A percentile compares a stretch with the other conserved stretches of the same genome.
Evolutionary conservation across 64 coral and sea anemone genomes (phyloP).

Genomic region (Porites lutea): DNA sequence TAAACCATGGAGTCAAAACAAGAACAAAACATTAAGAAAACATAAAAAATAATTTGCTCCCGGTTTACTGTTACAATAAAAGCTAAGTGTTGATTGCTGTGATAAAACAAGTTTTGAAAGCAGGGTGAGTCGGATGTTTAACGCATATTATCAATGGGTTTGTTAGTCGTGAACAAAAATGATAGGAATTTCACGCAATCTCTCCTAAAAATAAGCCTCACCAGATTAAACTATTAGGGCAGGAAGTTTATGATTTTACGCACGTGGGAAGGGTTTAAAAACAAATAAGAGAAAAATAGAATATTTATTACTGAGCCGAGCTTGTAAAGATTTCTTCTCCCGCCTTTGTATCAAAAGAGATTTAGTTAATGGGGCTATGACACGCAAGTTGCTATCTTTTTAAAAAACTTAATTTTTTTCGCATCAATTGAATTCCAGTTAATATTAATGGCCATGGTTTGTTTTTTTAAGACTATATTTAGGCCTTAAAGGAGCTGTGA

Average conservation of each 20-base stretch:
- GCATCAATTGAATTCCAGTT: too few relatives aligned
- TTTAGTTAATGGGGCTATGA: too few relatives aligned
- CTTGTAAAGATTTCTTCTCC: too few relatives aligned
- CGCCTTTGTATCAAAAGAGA: neutral
- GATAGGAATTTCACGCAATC: conserved; percentile 18
- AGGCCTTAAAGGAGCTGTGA: too few relatives aligned
- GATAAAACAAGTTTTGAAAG: neutral
- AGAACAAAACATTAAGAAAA: too few relatives aligned
- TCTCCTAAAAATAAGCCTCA: conserved; percentile 8
- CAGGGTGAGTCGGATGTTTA: neutral
- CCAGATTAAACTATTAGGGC: neutral
- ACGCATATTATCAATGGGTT: neutral
- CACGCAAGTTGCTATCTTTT: too few relatives aligned
- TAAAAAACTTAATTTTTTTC: too few relatives aligned
- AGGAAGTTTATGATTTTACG: neutral
- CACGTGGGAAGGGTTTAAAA: neutral
- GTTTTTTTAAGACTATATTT: too few relatives aligned
- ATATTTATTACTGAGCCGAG: too few relatives aligned
- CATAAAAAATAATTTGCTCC: too few relatives aligned
- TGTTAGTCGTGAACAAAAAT: neutral
- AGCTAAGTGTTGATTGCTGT: neutral
- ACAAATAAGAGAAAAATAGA: neutral
- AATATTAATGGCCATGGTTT: too few relatives aligned
- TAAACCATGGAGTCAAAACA: too few relatives aligned
- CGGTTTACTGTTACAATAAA: neutral